These are phyloP conservation scores for Epinotia ramella DNA, from an alignment of 2,888 invertebrate genomes.

Conservation along the genomic window DNA sequence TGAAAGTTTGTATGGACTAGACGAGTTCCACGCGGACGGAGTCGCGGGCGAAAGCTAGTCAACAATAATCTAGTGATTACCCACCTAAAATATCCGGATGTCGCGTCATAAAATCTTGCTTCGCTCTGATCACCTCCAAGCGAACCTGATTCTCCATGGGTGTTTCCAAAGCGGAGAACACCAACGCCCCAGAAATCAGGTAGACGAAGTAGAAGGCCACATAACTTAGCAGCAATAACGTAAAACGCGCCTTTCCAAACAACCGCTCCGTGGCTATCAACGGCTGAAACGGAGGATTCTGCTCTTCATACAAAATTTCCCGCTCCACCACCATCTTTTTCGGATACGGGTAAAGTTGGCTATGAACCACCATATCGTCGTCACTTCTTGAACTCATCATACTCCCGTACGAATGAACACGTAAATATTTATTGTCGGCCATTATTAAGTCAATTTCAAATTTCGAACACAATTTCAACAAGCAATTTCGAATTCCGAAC, in stretches of 20 bases:
- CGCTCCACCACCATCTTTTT: conserved; percentile 76
- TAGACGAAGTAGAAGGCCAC: conserved; percentile 86
- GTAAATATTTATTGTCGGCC: conserved; percentile 67
- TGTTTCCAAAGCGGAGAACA: conserved; percentile 88
- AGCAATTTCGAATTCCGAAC: conserved; percentile 46
- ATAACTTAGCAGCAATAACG: conserved; percentile 82
- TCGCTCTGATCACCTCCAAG: conserved; percentile 78
- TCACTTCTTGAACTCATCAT: conserved; percentile 78
- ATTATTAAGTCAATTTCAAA: conserved; percentile 52
- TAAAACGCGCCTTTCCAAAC: conserved; percentile 83
- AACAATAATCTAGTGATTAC: conserved; percentile 66
- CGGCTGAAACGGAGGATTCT: conserved; percentile 77
- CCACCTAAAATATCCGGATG: conserved; percentile 88
- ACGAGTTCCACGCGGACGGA: too few species aligned
- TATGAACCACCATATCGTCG: conserved; percentile 80
- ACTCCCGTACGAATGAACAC: conserved; percentile 79
- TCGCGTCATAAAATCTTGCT: conserved; percentile 83
- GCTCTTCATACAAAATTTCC: conserved; percentile 78
- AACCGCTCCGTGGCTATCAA: conserved; percentile 73
- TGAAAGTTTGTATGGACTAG: too few species aligned
- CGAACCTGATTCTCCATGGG: conserved; percentile 86
- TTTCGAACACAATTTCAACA: conserved; percentile 41
- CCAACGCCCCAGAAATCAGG: conserved; percentile 87
- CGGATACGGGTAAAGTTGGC: conserved; percentile 74
- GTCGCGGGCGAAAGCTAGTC: too few species aligned